These are phyloP conservation scores for Limnodromus scolopaceus DNA, from an alignment of 2,797 vertebrate species.

Conservation along the genomic window DNA sequence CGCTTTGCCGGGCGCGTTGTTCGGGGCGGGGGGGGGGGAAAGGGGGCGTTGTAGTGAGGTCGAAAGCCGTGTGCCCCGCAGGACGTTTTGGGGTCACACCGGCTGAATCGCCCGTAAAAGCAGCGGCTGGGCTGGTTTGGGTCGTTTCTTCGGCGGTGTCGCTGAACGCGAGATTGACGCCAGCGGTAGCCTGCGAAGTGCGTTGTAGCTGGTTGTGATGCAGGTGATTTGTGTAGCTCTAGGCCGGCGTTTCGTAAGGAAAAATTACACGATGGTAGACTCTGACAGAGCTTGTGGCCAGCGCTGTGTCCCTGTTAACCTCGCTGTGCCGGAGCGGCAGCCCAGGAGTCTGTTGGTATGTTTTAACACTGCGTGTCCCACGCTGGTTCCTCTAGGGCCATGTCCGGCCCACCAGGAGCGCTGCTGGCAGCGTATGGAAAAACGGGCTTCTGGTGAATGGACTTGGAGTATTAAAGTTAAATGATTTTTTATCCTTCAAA, in stretches of 20 bases:
- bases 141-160: rapidly evolving
- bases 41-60: too few relatives aligned
- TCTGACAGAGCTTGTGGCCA: rapidly evolving
- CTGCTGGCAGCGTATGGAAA: rapidly evolving
- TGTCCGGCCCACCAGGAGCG: rapidly evolving
- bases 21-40: neutral
- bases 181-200: rapidly evolving
- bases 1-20: neutral
- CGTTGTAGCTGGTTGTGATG: rapidly evolving
- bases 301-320: rapidly evolving
- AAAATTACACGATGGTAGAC: rapidly evolving
- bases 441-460: neutral
- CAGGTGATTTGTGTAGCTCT: rapidly evolving
- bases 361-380: rapidly evolving
- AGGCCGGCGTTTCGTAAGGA: rapidly evolving
- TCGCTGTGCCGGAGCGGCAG: rapidly evolving
- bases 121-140: too few relatives aligned
- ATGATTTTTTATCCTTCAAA: neutral
- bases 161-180: rapidly evolving
- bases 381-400: rapidly evolving
- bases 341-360: rapidly evolving
- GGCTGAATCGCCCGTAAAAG: rapidly evolving
- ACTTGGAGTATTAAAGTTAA: neutral
- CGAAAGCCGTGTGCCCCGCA: too few relatives aligned
- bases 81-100: rapidly evolving